Evolutionary conservation across 2,797 vertebrate genomes (phyloP).

Genomic region (Toxotes lorentzi): DNA sequence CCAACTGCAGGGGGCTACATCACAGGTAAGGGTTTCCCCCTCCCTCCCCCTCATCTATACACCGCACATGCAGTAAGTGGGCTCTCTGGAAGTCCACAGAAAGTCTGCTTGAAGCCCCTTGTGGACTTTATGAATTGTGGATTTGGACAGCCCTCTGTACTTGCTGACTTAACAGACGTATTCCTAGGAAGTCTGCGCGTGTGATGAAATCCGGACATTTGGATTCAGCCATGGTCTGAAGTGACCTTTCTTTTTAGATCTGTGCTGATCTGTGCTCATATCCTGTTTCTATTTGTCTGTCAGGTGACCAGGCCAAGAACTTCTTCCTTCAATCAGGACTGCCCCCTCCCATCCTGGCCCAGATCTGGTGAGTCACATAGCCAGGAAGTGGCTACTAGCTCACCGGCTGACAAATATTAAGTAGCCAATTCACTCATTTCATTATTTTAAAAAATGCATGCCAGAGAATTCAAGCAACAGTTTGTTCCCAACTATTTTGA

Average conservation of each 20-base stretch:
- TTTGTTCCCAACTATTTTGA: not conserved
- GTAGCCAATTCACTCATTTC: accelerated
- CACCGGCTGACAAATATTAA: not conserved
- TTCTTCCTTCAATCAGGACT: conserved; percentile 88
- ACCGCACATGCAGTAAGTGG: not conserved
- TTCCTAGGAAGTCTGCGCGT: not conserved
- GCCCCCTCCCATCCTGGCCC: conserved; percentile 89
- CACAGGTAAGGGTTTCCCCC: conserved; percentile 86
- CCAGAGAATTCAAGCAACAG: not conserved
- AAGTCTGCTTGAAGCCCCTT: not conserved
- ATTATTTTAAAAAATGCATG: not conserved
- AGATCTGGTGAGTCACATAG: conserved; percentile 93
- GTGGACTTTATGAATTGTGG: not conserved
- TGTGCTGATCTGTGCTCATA: not conserved
- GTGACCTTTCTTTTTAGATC: not conserved
- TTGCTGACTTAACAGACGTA: not conserved
- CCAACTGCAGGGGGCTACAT: conserved; percentile 93
- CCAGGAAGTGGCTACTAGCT: not conserved
- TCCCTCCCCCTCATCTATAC: not conserved
- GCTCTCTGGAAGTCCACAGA: not conserved
- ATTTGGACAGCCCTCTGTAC: not conserved
- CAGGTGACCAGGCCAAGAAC: conserved; percentile 96
- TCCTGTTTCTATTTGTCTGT: conserved; percentile 40
- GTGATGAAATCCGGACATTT: not conserved
- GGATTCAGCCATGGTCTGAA: not conserved